These are phyloP conservation scores for Tautogolabrus adspersus DNA, from an alignment of 2,113 vertebrate genomes.

Conservation along the genomic window DNA sequence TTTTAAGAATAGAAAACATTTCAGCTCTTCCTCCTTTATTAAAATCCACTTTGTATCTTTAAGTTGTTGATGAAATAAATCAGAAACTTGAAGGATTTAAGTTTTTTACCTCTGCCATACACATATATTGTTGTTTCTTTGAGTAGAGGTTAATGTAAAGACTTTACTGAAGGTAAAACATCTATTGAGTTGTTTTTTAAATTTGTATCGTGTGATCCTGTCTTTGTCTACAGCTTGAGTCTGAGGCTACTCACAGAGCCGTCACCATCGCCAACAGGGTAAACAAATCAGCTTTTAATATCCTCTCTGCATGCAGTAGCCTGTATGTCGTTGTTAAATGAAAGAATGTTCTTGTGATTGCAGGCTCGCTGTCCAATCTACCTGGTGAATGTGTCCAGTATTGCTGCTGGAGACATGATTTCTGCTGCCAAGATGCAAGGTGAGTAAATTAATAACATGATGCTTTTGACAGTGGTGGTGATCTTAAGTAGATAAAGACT, in stretches of 20 bases:
- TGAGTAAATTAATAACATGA: slow-evolving; percentile 59
- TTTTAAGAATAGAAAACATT: not conserved
- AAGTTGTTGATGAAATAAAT: not conserved
- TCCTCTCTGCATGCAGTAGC: not conserved
- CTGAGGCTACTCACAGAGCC: slow-evolving; percentile 93
- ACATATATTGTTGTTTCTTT: not conserved
- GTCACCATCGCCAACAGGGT: slow-evolving; percentile 97
- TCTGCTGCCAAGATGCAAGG: slow-evolving; percentile 97
- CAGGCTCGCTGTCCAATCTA: slow-evolving; percentile 95
- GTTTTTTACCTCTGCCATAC: not conserved
- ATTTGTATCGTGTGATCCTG: not conserved
- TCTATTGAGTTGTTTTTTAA: not conserved
- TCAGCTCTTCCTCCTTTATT: not conserved
- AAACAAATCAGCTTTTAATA: slow-evolving; percentile 60
- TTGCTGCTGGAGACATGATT: slow-evolving; percentile 92
- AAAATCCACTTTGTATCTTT: not conserved
- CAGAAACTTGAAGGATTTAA: not conserved
- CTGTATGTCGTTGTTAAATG: not conserved
- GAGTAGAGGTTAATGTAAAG: not conserved
- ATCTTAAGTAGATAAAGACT: not conserved
- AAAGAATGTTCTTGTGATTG: not conserved
- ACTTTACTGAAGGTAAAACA: not conserved
- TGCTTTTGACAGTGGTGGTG: not conserved
- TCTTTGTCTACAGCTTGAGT: slow-evolving; percentile 88
- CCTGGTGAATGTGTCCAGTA: slow-evolving; percentile 95